These are phyloP conservation scores for Ambastaia sidthimunki DNA, from an alignment of 2,797 vertebrate species.

Conservation along the genomic window DNA sequence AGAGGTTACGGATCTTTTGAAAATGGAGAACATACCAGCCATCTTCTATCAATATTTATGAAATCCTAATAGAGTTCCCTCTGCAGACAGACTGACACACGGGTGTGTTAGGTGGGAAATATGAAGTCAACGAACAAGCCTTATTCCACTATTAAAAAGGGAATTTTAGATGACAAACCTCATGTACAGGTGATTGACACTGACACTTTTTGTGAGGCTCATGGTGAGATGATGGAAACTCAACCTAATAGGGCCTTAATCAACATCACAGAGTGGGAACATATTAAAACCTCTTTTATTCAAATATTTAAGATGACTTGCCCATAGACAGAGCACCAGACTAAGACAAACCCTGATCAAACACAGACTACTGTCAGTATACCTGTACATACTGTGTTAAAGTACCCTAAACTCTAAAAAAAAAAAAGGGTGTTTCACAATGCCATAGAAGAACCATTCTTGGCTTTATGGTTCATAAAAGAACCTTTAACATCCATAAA, in stretches of 20 bases:
- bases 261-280: neutral
- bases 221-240: neutral
- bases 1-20: constrained; percentile 19
- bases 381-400: no score
- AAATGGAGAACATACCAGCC: constrained; percentile 1
- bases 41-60: neutral
- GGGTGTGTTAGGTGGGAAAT: neutral
- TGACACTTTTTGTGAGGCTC: neutral
- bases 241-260: neutral
- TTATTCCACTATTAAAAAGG: neutral
- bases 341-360: neutral
- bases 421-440: no score
- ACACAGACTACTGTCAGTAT: neutral
- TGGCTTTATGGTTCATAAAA: no score
- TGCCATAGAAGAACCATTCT: no score
- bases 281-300: neutral
- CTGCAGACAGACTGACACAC: neutral
- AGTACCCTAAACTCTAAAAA: no score
- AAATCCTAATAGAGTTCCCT: neutral
- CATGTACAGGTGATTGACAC: neutral
- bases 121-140: neutral
- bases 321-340: neutral
- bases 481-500: no score
- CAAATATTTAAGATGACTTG: neutral
- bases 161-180: neutral